phyloP scores from a whole-genome alignment of 1,140 invertebrate species.

The Psilanteris sp. region DNA sequence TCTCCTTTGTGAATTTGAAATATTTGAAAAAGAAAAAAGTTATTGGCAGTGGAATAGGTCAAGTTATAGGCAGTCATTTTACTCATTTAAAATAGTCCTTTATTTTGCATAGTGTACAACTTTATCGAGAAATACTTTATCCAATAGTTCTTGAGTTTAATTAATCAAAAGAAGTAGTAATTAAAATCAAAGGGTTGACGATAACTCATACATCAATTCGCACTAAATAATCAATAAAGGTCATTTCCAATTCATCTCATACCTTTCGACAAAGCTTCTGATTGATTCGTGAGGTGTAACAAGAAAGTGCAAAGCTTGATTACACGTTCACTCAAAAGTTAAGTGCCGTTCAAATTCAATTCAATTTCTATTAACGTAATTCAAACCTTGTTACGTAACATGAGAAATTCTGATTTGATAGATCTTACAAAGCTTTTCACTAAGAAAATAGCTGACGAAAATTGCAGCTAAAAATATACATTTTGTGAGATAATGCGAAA shows the following conservation, averaged over 20 bases:
- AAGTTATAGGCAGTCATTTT: no score
- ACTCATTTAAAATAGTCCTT: no score
- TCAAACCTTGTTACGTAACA: constrained; percentile 47
- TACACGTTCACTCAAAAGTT: constrained; percentile 52
- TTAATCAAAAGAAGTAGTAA: no score
- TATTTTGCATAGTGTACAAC: no score
- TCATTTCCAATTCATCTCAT: constrained; percentile 30
- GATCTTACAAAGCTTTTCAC: constrained; percentile 21
- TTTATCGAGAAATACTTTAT: no score
- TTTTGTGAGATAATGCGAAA: constrained; percentile 4
- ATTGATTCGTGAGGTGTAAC: constrained; percentile 47
- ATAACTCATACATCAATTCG: background rate
- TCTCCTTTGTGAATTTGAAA: no score
- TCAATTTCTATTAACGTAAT: constrained; percentile 54
- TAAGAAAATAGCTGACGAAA: constrained; percentile 13
- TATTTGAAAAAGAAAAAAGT: no score
- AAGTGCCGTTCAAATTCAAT: constrained; percentile 57
- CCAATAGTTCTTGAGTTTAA: no score
- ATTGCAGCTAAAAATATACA: constrained; percentile 11
- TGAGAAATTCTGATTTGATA: constrained; percentile 37
- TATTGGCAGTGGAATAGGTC: no score
- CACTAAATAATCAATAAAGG: constrained; percentile 40
- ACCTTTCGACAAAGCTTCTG: constrained; percentile 27
- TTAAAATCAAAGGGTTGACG: no score
- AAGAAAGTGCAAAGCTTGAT: constrained; percentile 53